These are phyloP conservation scores for Pseudochromis fuscus DNA, from an alignment of 2,797 vertebrate genomes.

Conservation along the genomic window DNA sequence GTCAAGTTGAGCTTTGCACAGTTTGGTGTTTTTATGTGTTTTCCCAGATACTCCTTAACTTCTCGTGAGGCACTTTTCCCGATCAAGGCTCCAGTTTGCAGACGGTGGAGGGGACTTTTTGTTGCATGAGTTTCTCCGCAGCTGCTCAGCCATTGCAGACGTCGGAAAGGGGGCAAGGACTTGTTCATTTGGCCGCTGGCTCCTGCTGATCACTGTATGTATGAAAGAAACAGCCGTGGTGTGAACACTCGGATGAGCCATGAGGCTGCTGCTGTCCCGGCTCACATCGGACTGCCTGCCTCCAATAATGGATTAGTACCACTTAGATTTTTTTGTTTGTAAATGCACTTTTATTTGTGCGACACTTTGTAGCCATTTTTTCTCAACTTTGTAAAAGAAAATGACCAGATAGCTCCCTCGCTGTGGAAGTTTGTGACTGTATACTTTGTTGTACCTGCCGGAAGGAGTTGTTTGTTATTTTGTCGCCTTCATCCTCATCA, in stretches of 20 bases:
- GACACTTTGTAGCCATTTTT: not conserved
- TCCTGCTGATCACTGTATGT: not conserved
- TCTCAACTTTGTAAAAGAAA: not conserved
- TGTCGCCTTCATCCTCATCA: conserved; percentile 2
- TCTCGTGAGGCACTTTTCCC: not conserved
- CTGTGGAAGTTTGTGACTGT: conserved; percentile 8
- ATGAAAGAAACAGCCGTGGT: conserved; percentile 22
- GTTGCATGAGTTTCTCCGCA: not conserved
- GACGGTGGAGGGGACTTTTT: conserved; percentile 25
- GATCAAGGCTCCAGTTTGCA: not conserved
- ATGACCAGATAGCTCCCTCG: conserved; percentile 17
- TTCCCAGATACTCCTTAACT: not conserved
- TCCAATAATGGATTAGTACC: conserved; percentile 25
- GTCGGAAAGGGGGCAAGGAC: conserved; percentile 37
- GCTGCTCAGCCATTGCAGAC: conserved; percentile 48
- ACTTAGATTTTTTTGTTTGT: not conserved
- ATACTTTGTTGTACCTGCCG: not conserved
- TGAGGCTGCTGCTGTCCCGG: conserved; percentile 35
- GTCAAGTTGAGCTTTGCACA: not conserved
- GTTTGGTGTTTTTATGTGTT: not conserved
- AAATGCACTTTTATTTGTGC: not conserved
- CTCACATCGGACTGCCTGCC: not conserved
- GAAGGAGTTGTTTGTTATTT: conserved; percentile 14
- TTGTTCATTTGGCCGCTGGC: conserved; percentile 14
- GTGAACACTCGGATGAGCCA: conserved; percentile 28